These are phyloP conservation scores for Drosophila novamexicana DNA, from an alignment of 1,140 invertebrate genomes.

Conservation along the genomic window DNA sequence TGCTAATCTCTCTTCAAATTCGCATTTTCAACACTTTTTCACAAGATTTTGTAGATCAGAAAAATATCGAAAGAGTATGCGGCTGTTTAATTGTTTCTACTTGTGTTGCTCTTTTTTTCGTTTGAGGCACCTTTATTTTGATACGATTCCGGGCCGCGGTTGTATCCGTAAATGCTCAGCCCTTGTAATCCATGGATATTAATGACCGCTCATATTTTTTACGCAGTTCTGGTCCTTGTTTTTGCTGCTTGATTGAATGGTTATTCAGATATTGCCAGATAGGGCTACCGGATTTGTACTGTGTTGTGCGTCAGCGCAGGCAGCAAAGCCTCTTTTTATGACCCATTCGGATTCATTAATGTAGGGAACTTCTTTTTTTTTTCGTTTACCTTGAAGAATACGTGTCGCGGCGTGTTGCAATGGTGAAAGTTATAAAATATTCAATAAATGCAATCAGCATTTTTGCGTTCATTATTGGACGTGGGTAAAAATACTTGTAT, in stretches of 20 bases:
- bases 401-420: conserved; percentile 33
- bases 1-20: too few relatives aligned
- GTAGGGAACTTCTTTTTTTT: conserved; percentile 15
- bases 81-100: not conserved
- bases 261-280: conserved; percentile 71
- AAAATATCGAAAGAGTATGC: not conserved
- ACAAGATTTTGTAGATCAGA: too few relatives aligned
- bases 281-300: conserved; percentile 42
- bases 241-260: conserved; percentile 71
- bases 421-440: conserved; percentile 59
- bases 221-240: conserved; percentile 32
- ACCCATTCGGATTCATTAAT: conserved; percentile 38
- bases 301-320: not conserved
- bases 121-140: conserved; percentile 44
- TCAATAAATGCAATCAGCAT: conserved; percentile 63
- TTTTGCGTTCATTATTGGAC: conserved; percentile 38
- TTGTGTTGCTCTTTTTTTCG: conserved; percentile 28
- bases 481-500: not conserved
- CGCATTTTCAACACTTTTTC: too few relatives aligned
- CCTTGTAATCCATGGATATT: conserved; percentile 81
- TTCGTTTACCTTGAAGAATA: conserved; percentile 1
- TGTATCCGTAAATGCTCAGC: conserved; percentile 70
- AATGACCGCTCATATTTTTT: conserved; percentile 73
- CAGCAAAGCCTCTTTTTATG: conserved; percentile 40
- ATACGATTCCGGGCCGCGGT: conserved; percentile 44